Conservation (phyloP, 2,797 vertebrate genomes). For the Sparidentex hasta region DNA sequence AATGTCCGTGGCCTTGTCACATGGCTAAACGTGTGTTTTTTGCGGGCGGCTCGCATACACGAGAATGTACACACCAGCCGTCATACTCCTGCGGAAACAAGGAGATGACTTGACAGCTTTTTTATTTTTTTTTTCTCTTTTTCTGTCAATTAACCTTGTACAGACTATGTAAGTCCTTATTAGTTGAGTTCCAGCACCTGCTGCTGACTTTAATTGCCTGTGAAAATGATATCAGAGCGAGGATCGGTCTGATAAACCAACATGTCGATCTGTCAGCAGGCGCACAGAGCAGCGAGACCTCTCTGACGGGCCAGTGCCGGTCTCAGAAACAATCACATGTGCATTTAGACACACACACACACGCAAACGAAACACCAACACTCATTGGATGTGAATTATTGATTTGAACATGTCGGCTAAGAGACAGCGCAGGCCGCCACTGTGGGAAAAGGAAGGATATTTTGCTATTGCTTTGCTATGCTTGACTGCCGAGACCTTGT, state of each 20-base stretch:
- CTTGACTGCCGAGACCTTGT: constrained; percentile 61
- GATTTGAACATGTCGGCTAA: constrained; percentile 84
- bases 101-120: constrained; percentile 36
- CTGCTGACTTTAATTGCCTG: constrained; percentile 80
- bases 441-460: constrained; percentile 71
- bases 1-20: constrained; percentile 69
- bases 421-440: constrained; percentile 71
- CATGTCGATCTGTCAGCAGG: constrained; percentile 73
- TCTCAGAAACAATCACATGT: constrained; percentile 53
- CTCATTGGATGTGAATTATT: constrained; percentile 82
- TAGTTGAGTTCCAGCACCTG: constrained; percentile 73
- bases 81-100: constrained; percentile 39
- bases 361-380: constrained; percentile 36
- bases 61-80: constrained; percentile 25
- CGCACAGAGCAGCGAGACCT: constrained; percentile 45
- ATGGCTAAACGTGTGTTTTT: constrained; percentile 37
- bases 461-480: constrained; percentile 74
- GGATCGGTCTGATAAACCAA: constrained; percentile 81
- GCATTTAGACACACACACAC: constrained; percentile 26
- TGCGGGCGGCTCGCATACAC: background rate
- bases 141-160: constrained; percentile 75
- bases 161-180: constrained; percentile 72
- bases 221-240: constrained; percentile 79
- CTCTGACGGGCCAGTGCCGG: constrained; percentile 49
- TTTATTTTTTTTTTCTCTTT: constrained; percentile 25